These are phyloP conservation scores for Muscidifurax raptorellus DNA, from an alignment of 1,140 invertebrate species.

Conservation along the genomic window DNA sequence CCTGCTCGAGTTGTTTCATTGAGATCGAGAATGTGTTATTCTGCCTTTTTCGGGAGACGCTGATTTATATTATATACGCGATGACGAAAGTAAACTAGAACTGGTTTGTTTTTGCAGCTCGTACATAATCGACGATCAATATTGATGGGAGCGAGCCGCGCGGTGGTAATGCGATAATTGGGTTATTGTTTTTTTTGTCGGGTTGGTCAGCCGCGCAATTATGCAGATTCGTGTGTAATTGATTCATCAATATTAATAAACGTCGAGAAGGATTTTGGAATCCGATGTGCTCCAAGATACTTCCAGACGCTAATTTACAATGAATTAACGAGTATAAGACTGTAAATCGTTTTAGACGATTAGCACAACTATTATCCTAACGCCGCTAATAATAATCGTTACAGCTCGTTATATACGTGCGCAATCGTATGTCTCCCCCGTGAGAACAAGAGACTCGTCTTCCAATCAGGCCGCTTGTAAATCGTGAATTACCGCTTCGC, in stretches of 20 bases:
- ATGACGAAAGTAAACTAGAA: neutral
- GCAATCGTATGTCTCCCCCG: no score
- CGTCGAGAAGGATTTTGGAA: neutral
- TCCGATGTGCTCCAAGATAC: neutral
- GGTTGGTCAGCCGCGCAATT: neutral
- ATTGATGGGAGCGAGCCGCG: neutral
- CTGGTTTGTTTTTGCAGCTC: neutral
- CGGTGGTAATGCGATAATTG: no score
- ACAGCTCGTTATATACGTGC: neutral
- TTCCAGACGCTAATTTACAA: neutral
- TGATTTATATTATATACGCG: no score
- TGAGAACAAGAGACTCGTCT: neutral
- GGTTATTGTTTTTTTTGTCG: neutral
- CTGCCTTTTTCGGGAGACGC: neutral
- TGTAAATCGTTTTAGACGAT: neutral
- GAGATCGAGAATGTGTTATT: no score
- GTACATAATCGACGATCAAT: neutral
- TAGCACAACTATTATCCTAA: neutral
- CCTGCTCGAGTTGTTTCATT: no score
- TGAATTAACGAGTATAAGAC: neutral
- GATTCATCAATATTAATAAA: neutral
- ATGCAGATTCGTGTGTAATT: neutral
- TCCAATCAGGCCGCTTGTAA: neutral
- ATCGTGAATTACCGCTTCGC: neutral
- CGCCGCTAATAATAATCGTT: neutral